phyloP scores from a whole-genome alignment of 2,113 vertebrate species.

The Rafetus swinhoei region DNA sequence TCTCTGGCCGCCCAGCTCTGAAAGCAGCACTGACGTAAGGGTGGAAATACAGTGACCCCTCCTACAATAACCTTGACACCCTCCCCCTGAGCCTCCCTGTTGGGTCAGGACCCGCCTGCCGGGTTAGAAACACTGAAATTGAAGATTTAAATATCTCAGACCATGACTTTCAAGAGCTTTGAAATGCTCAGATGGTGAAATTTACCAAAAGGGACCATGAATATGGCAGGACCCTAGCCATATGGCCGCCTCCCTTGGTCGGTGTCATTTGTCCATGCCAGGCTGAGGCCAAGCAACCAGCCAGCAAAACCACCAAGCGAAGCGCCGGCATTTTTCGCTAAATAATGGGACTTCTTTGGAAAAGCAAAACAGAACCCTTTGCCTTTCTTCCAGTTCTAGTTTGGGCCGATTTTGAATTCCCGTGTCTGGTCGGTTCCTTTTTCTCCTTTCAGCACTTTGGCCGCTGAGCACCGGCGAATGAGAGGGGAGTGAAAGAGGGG shows the following conservation, averaged over 20 bases:
- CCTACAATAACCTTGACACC: too few species aligned
- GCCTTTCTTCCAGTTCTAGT: background rate
- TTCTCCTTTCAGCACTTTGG: background rate
- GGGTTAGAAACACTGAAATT: too few species aligned
- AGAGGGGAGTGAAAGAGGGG: background rate
- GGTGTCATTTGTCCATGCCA: background rate
- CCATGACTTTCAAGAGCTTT: too few species aligned
- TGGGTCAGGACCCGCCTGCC: too few species aligned
- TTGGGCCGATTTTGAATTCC: background rate
- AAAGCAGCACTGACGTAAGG: too few species aligned
- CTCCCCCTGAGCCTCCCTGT: too few species aligned
- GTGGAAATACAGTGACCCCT: too few species aligned
- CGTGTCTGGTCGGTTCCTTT: background rate
- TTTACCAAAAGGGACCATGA: too few species aligned
- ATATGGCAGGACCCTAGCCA: too few species aligned
- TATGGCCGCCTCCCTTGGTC: background rate
- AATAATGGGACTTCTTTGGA: background rate
- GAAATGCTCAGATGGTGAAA: too few species aligned
- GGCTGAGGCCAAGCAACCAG: background rate
- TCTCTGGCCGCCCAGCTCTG: too few species aligned
- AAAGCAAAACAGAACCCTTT: background rate
- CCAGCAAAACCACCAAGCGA: background rate
- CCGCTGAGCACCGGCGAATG: background rate
- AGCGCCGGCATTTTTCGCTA: background rate
- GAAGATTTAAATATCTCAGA: too few species aligned